Evolutionary conservation across 92 coral and sea anemone genomes (phyloP).

Genomic region (Actinernus sp.): DNA sequence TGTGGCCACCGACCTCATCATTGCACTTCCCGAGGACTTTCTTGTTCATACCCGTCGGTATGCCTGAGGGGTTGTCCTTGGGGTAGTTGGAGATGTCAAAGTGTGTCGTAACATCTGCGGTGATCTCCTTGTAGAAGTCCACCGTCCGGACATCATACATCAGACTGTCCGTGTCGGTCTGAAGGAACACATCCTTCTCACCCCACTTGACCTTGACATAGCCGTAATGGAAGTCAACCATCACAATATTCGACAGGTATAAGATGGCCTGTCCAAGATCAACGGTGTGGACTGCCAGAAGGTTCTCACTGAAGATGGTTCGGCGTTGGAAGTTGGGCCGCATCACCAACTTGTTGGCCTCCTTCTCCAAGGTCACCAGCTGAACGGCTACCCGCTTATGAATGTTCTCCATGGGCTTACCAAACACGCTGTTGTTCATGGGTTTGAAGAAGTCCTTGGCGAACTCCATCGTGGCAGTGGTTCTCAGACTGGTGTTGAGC

Average conservation of each 20-base stretch:
- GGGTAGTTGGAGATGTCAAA: slow-evolving; percentile 46
- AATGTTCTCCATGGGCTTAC: no score
- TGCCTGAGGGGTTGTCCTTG: slow-evolving; percentile 12
- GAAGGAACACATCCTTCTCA: slow-evolving; percentile 3
- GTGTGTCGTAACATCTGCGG: not conserved
- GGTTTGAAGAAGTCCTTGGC: no score
- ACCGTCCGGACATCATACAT: slow-evolving; percentile 9
- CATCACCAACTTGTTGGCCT: no score
- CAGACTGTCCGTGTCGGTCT: slow-evolving; percentile 50
- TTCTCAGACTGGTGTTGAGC: no score
- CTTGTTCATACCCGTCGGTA: slow-evolving; percentile 14
- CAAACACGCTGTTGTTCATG: no score
- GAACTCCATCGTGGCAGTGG: no score
- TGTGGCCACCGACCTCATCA: slow-evolving; percentile 17
- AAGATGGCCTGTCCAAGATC: slow-evolving; percentile 13
- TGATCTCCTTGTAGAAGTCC: slow-evolving; percentile 19
- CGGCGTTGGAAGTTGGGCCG: no score
- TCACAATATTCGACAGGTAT: slow-evolving; percentile 25
- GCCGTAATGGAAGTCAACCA: slow-evolving; percentile 28
- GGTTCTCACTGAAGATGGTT: no score
- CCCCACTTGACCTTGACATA: slow-evolving; percentile 24
- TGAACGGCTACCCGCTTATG: no score
- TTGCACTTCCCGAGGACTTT: slow-evolving; percentile 41
- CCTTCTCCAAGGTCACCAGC: no score
- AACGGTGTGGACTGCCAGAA: no score